Conservation (phyloP, 2,113 vertebrate genomes). For the Cyprinodon tularosa region DNA sequence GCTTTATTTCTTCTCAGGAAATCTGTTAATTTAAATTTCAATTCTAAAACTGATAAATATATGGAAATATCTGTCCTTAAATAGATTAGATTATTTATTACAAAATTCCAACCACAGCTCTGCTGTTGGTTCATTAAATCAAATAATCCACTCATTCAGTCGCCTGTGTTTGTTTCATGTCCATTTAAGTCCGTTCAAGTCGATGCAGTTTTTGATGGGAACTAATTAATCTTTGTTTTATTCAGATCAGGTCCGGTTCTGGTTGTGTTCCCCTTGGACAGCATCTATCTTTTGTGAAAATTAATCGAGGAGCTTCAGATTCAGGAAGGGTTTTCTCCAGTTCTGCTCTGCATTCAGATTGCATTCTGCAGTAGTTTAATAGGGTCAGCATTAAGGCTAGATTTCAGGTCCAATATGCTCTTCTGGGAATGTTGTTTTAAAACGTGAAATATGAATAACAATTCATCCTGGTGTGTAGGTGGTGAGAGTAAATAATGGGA, state of each 20-base stretch:
- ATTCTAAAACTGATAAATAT: neutral
- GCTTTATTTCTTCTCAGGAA: neutral
- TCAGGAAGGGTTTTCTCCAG: neutral
- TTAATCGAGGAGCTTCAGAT: constrained; percentile 5
- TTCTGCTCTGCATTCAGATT: neutral
- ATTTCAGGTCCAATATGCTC: neutral
- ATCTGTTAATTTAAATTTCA: neutral
- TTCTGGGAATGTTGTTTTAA: neutral
- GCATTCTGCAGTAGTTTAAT: neutral
- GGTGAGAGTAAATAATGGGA: neutral
- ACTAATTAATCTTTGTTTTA: constrained; percentile 25
- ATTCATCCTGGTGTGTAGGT: neutral
- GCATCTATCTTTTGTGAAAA: constrained; percentile 8
- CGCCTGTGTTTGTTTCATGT: constrained; percentile 2
- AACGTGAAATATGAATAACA: neutral
- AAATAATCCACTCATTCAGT: neutral
- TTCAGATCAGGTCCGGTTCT: constrained; percentile 9
- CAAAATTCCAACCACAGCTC: neutral
- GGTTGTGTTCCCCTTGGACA: constrained; percentile 2
- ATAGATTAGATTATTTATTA: too few relatives aligned
- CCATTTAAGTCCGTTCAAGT: neutral
- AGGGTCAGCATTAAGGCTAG: neutral
- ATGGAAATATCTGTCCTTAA: too few relatives aligned
- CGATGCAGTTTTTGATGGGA: neutral
- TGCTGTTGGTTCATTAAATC: neutral